phyloP scores from a whole-genome alignment of 2,888 invertebrate genomes.

The Apamea sordens region DNA sequence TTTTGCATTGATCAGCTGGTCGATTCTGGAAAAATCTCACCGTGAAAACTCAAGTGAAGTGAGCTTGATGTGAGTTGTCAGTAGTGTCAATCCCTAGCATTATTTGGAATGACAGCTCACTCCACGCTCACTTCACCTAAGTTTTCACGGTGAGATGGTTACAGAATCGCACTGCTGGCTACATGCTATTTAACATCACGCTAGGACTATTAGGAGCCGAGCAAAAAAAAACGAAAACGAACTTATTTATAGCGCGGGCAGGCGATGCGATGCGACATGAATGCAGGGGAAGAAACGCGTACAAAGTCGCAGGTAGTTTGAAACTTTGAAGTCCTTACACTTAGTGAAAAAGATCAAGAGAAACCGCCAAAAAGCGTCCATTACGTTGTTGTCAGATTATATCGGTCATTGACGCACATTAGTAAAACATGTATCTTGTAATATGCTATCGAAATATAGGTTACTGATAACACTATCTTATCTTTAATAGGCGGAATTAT shows the following conservation, averaged over 20 bases:
- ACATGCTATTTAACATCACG: background rate
- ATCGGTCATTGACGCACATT: conserved; percentile 58
- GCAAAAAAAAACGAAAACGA: background rate
- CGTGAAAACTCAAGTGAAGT: too few relatives aligned
- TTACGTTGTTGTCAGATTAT: conserved; percentile 6
- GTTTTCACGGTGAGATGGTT: too few relatives aligned
- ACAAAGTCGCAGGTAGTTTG: background rate
- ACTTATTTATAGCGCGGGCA: background rate
- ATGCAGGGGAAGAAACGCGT: background rate
- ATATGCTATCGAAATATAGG: conserved; percentile 57
- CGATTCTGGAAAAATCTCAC: too few relatives aligned
- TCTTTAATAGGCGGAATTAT: conserved; percentile 38
- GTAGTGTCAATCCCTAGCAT: too few relatives aligned
- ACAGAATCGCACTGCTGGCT: too few relatives aligned
- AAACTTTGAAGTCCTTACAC: background rate
- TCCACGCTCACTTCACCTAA: too few relatives aligned
- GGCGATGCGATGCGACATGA: background rate
- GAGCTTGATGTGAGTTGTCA: too few relatives aligned
- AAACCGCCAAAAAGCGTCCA: conserved; percentile 32
- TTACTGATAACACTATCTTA: conserved; percentile 57
- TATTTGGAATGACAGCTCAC: too few relatives aligned
- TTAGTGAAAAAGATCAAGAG: conserved; percentile 40
- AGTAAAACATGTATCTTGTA: conserved; percentile 47
- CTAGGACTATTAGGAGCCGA: too few relatives aligned
- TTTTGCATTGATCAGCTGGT: too few relatives aligned